A percentile compares a stretch with the other conserved stretches of the same genome.
phyloP scores from a whole-genome alignment of 2,113 vertebrate genomes.

The Tiliqua scincoides region DNA sequence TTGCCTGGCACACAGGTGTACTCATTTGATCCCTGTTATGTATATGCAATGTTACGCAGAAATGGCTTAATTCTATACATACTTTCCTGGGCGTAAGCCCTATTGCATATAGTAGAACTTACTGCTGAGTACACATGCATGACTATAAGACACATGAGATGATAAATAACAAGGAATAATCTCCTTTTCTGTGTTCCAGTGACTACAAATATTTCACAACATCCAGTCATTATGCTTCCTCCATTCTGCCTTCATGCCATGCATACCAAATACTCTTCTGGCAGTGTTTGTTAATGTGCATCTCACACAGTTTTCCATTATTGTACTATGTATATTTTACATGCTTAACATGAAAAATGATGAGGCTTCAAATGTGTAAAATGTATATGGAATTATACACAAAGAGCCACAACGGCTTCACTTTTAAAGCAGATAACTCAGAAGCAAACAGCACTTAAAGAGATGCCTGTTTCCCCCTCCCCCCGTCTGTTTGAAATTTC shows the following conservation, averaged over 20 bases:
- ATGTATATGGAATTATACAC: constrained; percentile 31
- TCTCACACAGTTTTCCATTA: constrained; percentile 29
- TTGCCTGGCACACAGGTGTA: too few species aligned
- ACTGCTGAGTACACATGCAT: too few species aligned
- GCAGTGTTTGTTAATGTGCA: constrained; percentile 28
- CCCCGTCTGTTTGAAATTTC: constrained; percentile 26
- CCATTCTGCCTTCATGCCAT: background rate
- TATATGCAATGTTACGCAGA: too few species aligned
- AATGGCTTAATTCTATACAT: too few species aligned
- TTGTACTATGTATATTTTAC: background rate
- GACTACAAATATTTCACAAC: background rate
- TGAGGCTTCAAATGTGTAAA: background rate
- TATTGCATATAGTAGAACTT: too few species aligned
- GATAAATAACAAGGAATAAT: fast-evolving
- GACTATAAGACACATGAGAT: background rate
- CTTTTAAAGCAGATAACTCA: constrained; percentile 49
- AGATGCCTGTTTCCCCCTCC: constrained; percentile 15
- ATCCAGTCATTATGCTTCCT: constrained; percentile 16
- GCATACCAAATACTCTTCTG: constrained; percentile 9
- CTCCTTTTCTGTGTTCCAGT: background rate
- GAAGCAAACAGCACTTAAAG: constrained; percentile 37
- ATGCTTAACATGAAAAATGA: constrained; percentile 32
- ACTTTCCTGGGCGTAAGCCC: too few species aligned
- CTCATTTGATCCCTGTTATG: too few species aligned
- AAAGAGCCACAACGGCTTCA: constrained; percentile 21